Percentiles rank a stretch among this genome's conserved stretches.
These are phyloP conservation scores for Ichneumoninae sp. DNA, from an alignment of 2,888 invertebrate species.

Conservation along the genomic window DNA sequence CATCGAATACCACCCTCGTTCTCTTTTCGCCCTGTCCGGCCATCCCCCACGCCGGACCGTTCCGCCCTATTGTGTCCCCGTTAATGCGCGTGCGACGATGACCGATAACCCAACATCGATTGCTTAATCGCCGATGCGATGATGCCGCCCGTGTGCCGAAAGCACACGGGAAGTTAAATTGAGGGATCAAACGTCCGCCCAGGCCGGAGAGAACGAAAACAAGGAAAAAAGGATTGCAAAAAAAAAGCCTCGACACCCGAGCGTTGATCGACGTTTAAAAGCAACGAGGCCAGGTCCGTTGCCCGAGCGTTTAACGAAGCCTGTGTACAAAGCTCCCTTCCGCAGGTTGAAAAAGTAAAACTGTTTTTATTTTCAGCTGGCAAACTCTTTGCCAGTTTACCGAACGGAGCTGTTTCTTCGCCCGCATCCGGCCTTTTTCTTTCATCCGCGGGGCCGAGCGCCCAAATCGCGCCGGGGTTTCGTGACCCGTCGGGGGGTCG, in stretches of 20 bases:
- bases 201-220: neutral
- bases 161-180: too few relatives aligned
- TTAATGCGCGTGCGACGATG: too few relatives aligned
- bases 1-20: neutral
- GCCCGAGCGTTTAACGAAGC: conserved; percentile 10
- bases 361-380: conserved; percentile 2
- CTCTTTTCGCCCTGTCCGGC: neutral
- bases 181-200: neutral
- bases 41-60: conserved; percentile 3
- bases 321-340: neutral
- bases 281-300: conserved; percentile 32
- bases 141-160: too few relatives aligned
- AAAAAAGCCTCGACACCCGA: conserved; percentile 13
- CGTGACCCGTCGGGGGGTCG: conserved; percentile 54
- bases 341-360: conserved; percentile 20
- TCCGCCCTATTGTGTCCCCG: neutral
- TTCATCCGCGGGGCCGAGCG: conserved; percentile 26
- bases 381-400: neutral
- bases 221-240: neutral
- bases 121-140: neutral
- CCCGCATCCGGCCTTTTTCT: conserved; percentile 14
- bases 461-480: conserved; percentile 54
- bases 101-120: too few relatives aligned
- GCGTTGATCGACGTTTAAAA: conserved; percentile 46
- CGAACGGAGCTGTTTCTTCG: conserved; percentile 13